A percentile compares a stretch with the other conserved stretches of the same genome.
Conservation (phyloP, 2,797 vertebrate species). For the Betta splendens region DNA sequence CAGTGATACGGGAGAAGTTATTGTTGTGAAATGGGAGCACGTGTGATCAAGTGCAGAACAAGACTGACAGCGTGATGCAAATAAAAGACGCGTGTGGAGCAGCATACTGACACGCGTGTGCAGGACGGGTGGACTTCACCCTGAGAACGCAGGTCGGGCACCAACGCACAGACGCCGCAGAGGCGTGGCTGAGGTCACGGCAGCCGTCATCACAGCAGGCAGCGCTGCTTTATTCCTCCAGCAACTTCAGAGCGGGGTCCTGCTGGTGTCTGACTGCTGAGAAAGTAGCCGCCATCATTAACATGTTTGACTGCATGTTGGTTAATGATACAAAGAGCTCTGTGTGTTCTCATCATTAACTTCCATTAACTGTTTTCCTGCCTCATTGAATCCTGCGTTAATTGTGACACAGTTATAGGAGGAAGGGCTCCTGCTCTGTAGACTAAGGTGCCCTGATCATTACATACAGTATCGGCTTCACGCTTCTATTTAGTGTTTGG, state of each 20-base stretch:
- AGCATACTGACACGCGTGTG: no score
- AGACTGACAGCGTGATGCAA: neutral
- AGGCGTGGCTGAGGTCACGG: neutral
- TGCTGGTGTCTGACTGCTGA: slow-evolving; percentile 40
- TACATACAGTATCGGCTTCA: slow-evolving; percentile 21
- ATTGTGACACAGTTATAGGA: slow-evolving; percentile 67
- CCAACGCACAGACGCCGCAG: neutral
- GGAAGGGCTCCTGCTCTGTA: slow-evolving; percentile 52
- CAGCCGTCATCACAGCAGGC: slow-evolving; percentile 4
- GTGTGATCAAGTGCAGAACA: neutral
- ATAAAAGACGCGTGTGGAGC: neutral
- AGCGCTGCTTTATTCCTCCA: slow-evolving; percentile 13
- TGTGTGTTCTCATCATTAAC: slow-evolving; percentile 75
- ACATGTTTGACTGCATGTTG: slow-evolving; percentile 73
- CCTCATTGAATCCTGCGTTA: slow-evolving; percentile 70
- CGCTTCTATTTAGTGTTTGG: slow-evolving; percentile 23
- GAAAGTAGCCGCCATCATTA: slow-evolving; percentile 62
- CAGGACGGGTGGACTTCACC: no score
- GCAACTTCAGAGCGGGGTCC: slow-evolving; percentile 28
- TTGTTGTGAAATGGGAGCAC: no score
- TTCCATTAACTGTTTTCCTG: slow-evolving; percentile 76
- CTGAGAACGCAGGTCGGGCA: neutral
- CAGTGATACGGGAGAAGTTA: no score
- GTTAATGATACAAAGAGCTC: slow-evolving; percentile 75
- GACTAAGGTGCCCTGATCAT: slow-evolving; percentile 38